Conservation (phyloP, 2,888 invertebrate species). For the Diabrotica balteata region DNA sequence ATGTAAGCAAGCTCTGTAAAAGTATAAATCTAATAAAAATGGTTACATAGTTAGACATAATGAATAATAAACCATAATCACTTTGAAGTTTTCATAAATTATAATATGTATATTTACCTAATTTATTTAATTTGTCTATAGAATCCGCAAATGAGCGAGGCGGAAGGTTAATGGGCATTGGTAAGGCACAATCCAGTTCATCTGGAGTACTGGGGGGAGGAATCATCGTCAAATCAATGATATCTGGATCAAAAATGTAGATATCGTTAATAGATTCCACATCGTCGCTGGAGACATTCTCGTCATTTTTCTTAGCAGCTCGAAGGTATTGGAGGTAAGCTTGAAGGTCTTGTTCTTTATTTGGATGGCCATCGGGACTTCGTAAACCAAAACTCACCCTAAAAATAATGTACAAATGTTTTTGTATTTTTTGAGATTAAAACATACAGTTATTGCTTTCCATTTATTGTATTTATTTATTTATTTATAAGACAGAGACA, state of each 20-base stretch:
- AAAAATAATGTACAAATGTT: neutral
- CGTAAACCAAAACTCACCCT: constrained; percentile 83
- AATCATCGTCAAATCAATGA: constrained; percentile 87
- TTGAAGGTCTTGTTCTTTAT: constrained; percentile 69
- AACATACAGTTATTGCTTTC: neutral
- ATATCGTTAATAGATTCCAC: constrained; percentile 60
- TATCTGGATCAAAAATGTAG: constrained; percentile 80
- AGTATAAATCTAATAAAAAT: no score
- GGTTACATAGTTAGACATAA: no score
- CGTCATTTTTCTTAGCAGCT: constrained; percentile 64
- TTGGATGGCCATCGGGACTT: constrained; percentile 73
- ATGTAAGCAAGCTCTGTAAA: no score
- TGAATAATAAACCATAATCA: no score
- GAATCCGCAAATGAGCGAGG: constrained; percentile 81
- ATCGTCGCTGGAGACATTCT: constrained; percentile 36
- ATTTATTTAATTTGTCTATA: constrained; percentile 54
- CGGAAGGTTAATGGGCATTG: constrained; percentile 74
- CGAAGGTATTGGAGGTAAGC: constrained; percentile 73
- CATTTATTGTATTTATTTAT: no score
- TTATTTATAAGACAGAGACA: no score
- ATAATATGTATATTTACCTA: constrained; percentile 46
- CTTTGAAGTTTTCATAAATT: no score
- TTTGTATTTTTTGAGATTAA: no score
- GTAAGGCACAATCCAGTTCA: constrained; percentile 75
- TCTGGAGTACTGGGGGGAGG: constrained; percentile 88